A percentile compares a stretch with the other conserved stretches of the same genome.
These are phyloP conservation scores for Cephus pulcher DNA, from an alignment of 2,888 invertebrate species.

Conservation along the genomic window DNA sequence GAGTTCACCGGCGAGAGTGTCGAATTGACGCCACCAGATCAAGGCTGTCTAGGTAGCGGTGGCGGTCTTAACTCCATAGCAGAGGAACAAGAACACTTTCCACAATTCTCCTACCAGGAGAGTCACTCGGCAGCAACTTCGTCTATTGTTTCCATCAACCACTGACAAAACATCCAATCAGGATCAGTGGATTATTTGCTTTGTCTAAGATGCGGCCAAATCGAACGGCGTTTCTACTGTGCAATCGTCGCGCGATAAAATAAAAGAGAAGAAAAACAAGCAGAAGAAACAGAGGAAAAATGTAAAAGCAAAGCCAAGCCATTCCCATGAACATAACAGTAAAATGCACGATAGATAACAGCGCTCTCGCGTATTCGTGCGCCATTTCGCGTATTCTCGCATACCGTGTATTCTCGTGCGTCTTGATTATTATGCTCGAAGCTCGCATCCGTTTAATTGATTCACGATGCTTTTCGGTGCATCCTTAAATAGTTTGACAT, in stretches of 20 bases:
- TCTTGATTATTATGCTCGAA: background rate
- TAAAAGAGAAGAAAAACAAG: background rate
- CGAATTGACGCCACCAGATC: conserved; percentile 94
- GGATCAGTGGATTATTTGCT: background rate
- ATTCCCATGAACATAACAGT: too few relatives aligned
- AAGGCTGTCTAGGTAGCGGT: conserved; percentile 62
- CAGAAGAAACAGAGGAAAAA: background rate
- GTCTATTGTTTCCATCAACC: conserved; percentile 63
- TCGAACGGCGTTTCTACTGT: background rate
- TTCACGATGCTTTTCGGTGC: background rate
- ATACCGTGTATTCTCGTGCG: too few relatives aligned
- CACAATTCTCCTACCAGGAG: conserved; percentile 73
- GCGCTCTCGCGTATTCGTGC: too few relatives aligned
- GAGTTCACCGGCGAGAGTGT: conserved; percentile 98
- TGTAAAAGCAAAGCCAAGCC: too few relatives aligned
- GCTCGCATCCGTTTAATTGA: background rate
- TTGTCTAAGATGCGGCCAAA: background rate
- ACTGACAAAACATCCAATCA: conserved; percentile 51
- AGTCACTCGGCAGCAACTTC: conserved; percentile 63
- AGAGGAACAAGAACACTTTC: conserved; percentile 77
- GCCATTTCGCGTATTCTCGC: too few relatives aligned
- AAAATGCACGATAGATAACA: too few relatives aligned
- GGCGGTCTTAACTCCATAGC: conserved; percentile 72
- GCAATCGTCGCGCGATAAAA: background rate
- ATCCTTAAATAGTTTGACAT: conserved; percentile 6